These are phyloP conservation scores for Gnatocerus cornutus DNA, from an alignment of 2,888 invertebrate species.

Conservation along the genomic window DNA sequence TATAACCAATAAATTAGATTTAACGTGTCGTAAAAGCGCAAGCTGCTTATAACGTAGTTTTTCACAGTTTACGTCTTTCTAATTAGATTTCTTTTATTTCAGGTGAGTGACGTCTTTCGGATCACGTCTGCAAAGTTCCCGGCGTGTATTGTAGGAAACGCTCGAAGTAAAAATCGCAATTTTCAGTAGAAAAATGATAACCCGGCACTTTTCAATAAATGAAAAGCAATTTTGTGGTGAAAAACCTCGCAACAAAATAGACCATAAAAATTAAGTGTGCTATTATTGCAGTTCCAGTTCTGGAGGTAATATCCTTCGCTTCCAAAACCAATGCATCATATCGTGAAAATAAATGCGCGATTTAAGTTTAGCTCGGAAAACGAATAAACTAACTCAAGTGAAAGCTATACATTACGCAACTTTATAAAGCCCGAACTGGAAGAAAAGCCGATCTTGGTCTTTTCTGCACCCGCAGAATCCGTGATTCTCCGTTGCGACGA, in stretches of 20 bases:
- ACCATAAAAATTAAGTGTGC: conserved; percentile 6
- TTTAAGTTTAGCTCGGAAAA: conserved; percentile 22
- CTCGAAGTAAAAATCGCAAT: not conserved
- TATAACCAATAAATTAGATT: conserved; percentile 1
- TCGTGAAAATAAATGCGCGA: conserved; percentile 20
- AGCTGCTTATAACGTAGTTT: not conserved
- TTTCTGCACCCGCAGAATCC: conserved; percentile 12
- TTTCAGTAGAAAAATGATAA: not conserved
- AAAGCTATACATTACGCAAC: conserved; percentile 30
- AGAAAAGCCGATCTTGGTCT: conserved; percentile 15
- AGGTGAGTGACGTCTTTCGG: conserved; percentile 16
- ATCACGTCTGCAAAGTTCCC: not conserved
- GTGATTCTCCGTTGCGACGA: conserved; percentile 23
- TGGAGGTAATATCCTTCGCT: not conserved
- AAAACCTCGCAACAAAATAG: conserved; percentile 3
- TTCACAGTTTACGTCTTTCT: conserved; percentile 8
- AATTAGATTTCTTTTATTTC: conserved; percentile 8
- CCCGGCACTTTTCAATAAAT: conserved; percentile 13
- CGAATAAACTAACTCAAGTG: conserved; percentile 34
- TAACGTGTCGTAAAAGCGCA: conserved; percentile 3
- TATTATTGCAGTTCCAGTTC: conserved; percentile 2
- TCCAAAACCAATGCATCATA: conserved; percentile 24
- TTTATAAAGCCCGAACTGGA: conserved; percentile 16
- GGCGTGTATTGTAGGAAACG: not conserved
- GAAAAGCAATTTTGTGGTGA: conserved; percentile 10